Conservation (phyloP, 1,140 invertebrate species). For the Drosophila repletoides region DNA sequence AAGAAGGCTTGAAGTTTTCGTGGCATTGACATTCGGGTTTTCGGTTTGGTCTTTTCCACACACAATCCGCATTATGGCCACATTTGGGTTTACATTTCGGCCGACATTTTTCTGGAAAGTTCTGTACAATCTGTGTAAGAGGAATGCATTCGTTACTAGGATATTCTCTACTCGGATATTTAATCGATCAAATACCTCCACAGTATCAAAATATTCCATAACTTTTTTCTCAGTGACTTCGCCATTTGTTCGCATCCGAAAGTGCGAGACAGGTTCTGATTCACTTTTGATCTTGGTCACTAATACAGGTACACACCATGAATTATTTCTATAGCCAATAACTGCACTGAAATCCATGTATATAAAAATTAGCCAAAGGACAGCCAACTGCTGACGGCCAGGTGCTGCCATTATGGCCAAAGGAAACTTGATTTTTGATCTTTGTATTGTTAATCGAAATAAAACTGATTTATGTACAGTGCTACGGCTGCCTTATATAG, state of each 20-base stretch:
- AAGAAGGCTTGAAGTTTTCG: background rate
- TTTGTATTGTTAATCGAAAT: background rate
- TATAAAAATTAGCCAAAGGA: background rate
- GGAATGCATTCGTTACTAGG: background rate
- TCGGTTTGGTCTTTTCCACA: background rate
- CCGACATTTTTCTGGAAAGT: background rate
- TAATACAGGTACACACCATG: background rate
- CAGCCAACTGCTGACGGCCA: background rate
- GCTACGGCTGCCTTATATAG: background rate
- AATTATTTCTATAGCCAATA: background rate
- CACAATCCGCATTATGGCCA: background rate
- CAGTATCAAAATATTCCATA: background rate
- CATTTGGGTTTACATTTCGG: background rate
- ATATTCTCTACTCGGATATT: background rate
- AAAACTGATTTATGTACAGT: background rate
- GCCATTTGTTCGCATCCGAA: background rate
- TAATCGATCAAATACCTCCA: background rate
- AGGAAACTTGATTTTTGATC: background rate
- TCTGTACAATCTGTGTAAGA: background rate
- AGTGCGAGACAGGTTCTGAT: background rate
- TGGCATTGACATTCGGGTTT: background rate
- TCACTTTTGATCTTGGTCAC: background rate
- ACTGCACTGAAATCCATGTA: background rate
- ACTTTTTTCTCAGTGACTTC: rapidly evolving
- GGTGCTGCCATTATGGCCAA: background rate